phyloP scores from a whole-genome alignment of 2,797 vertebrate species.

The Smutsia gigantea region DNA sequence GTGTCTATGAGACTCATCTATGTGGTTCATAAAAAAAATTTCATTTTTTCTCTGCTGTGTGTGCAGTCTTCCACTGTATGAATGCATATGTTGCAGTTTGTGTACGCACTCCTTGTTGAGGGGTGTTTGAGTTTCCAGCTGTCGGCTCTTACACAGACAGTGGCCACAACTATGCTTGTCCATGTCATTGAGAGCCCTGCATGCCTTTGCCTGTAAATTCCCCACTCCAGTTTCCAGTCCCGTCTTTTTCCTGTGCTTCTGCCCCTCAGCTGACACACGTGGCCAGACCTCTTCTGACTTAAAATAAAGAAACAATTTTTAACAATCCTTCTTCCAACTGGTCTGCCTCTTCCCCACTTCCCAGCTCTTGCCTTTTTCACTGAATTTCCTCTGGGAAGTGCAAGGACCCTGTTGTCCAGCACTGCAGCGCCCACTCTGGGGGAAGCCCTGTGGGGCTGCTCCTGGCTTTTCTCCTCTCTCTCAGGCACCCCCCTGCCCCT shows the following conservation, averaged over 20 bases:
- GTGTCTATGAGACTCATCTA: not conserved
- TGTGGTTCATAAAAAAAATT: not conserved
- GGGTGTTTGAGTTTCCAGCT: not conserved
- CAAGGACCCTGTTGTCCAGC: rapidly evolving
- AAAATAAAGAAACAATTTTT: not conserved
- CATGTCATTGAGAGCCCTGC: not conserved
- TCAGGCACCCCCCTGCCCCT: not conserved
- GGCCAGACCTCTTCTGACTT: not conserved
- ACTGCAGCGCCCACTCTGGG: not conserved
- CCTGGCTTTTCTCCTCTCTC: not conserved
- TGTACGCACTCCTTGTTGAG: not conserved
- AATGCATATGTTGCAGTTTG: not conserved
- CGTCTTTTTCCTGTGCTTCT: not conserved
- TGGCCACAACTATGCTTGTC: too few species aligned
- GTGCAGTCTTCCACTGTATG: not conserved
- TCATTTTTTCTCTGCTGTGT: not conserved
- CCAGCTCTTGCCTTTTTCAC: too few species aligned
- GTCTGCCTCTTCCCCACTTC: not conserved
- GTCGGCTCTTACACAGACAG: not conserved
- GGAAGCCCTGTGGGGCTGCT: not conserved
- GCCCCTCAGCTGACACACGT: rapidly evolving
- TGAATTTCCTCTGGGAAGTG: not conserved
- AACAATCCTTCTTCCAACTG: not conserved
- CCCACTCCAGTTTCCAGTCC: not conserved
- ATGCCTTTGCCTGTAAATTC: not conserved